phyloP scores from a whole-genome alignment of 2,888 invertebrate species.

The Amiota mariae region DNA sequence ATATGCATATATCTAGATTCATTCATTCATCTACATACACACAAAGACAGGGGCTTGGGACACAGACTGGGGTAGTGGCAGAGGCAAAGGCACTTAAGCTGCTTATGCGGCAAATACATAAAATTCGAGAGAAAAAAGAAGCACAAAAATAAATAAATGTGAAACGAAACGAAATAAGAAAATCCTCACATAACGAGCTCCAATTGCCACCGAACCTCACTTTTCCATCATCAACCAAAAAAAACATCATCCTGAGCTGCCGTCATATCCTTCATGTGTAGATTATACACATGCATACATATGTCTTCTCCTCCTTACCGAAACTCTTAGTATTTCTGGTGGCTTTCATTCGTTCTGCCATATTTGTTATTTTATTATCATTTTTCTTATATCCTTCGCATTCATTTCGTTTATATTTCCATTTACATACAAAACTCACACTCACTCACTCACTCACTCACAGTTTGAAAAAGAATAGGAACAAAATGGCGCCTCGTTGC shows the following conservation, averaged over 20 bases:
- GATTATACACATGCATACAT: background rate
- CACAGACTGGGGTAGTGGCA: no score
- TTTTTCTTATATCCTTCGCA: constrained; percentile 54
- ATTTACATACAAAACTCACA: constrained; percentile 20
- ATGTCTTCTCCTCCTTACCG: background rate
- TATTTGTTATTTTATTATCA: constrained; percentile 70
- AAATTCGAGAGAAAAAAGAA: constrained; percentile 44
- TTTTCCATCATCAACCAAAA: no score
- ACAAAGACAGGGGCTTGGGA: constrained; percentile 21
- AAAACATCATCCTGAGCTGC: background rate
- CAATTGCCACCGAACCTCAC: background rate
- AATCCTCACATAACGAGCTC: constrained; percentile 62
- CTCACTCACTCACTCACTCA: constrained; percentile 16
- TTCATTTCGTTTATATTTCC: constrained; percentile 25
- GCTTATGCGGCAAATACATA: constrained; percentile 66
- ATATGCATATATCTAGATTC: constrained; percentile 35
- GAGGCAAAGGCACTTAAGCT: constrained; percentile 58
- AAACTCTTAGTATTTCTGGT: background rate
- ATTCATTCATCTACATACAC: constrained; percentile 33
- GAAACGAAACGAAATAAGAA: constrained; percentile 28
- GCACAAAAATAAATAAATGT: constrained; percentile 1
- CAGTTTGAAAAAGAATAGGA: constrained; percentile 23
- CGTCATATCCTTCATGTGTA: background rate
- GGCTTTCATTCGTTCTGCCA: constrained; percentile 61
- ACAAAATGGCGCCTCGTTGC: constrained; percentile 42